phyloP scores from a whole-genome alignment of 2,888 invertebrate species.

The Drosophila picticornis region DNA sequence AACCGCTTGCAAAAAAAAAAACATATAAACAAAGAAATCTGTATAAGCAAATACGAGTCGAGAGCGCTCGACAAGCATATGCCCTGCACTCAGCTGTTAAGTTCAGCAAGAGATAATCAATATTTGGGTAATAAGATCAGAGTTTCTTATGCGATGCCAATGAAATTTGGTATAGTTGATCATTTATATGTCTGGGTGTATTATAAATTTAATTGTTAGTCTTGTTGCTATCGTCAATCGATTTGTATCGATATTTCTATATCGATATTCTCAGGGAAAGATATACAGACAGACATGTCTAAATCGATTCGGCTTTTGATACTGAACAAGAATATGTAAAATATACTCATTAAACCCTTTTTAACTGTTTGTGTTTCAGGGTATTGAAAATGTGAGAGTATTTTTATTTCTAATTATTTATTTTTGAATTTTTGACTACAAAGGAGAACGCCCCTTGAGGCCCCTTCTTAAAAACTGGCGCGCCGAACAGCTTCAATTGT shows the following conservation, averaged over 20 bases:
- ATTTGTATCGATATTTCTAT: not conserved
- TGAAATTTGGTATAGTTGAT: not conserved
- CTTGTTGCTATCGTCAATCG: not conserved
- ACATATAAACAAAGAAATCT: conserved; percentile 48
- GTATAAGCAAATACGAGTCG: conserved; percentile 19
- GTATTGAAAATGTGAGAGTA: not conserved
- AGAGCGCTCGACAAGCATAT: not conserved
- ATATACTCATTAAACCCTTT: not conserved
- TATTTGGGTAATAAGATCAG: not conserved
- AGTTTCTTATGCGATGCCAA: not conserved
- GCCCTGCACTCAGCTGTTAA: not conserved
- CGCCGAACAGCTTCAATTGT: conserved; percentile 73
- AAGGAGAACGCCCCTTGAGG: conserved; percentile 50
- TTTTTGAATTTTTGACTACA: conserved; percentile 35
- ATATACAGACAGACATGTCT: not conserved
- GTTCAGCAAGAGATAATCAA: too few relatives aligned
- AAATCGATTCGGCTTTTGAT: not conserved
- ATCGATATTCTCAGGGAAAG: not conserved
- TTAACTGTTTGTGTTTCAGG: not conserved
- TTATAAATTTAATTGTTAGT: not conserved
- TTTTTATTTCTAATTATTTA: not conserved
- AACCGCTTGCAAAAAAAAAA: conserved; percentile 58
- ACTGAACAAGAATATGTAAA: not conserved
- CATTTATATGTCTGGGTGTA: not conserved
- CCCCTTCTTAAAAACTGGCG: conserved; percentile 36